Evolutionary conservation across 2,113 vertebrate genomes (phyloP).

Genomic region (Cephalopterus ornatus): DNA sequence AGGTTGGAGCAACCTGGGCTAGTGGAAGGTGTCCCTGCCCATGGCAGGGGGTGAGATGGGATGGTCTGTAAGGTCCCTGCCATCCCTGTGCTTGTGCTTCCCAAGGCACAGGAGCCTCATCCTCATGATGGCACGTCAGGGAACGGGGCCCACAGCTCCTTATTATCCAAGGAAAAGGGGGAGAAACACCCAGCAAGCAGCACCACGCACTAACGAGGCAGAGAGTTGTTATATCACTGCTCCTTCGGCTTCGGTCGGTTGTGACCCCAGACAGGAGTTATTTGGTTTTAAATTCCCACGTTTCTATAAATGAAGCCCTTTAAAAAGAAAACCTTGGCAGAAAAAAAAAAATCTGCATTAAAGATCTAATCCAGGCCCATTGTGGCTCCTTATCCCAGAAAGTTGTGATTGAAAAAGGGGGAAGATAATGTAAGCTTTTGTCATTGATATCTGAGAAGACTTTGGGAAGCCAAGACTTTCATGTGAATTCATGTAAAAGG

Average conservation of each 20-base stretch:
- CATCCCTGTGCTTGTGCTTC: background rate
- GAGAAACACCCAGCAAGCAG: background rate
- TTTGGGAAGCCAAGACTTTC: conserved; percentile 22
- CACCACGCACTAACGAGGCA: background rate
- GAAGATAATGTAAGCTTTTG: conserved; percentile 16
- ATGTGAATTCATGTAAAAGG: background rate
- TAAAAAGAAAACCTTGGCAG: background rate
- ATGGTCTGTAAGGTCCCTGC: rapidly evolving
- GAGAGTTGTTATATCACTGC: background rate
- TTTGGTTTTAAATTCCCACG: background rate
- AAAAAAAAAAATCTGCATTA: background rate
- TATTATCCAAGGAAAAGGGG: background rate
- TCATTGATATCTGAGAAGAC: conserved; percentile 18
- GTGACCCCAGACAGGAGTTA: background rate
- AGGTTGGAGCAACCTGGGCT: rapidly evolving
- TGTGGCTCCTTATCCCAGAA: background rate
- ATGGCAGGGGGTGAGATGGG: background rate
- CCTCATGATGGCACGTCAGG: rapidly evolving
- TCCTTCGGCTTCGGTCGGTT: background rate
- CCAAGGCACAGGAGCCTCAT: background rate
- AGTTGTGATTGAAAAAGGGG: background rate
- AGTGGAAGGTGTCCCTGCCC: background rate
- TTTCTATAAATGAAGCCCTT: background rate
- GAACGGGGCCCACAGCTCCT: background rate
- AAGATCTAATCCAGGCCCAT: background rate